Conservation (phyloP, 1,140 invertebrate genomes). For the Trachelipus rathkii region DNA sequence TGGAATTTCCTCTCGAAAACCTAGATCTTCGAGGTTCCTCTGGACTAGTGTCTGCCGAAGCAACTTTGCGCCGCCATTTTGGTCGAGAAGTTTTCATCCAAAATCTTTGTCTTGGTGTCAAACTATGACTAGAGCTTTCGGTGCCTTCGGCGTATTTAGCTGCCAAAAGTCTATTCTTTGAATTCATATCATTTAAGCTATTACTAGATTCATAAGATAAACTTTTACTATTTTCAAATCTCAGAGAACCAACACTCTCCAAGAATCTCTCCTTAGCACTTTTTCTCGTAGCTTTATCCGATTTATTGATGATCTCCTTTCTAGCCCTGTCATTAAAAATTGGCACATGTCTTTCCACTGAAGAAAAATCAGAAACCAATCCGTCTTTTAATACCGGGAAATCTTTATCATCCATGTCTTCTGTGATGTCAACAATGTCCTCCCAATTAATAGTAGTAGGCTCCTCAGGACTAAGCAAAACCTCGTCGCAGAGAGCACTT, state of each 20-base stretch:
- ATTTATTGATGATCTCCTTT: not conserved
- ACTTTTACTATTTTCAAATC: not conserved
- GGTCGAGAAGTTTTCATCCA: constrained; percentile 41
- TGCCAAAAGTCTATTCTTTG: not conserved
- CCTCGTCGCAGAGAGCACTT: constrained; percentile 34
- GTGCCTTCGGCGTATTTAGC: constrained; percentile 14
- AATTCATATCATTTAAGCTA: not conserved
- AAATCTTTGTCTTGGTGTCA: constrained; percentile 36
- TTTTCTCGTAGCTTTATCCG: not conserved
- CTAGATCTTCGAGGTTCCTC: constrained; percentile 36
- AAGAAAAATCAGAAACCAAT: not conserved
- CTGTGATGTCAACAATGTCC: constrained; percentile 13
- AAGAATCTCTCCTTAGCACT: not conserved
- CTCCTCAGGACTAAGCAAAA: constrained; percentile 30
- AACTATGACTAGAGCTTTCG: not conserved
- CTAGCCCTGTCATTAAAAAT: not conserved
- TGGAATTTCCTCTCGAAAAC: constrained; percentile 40
- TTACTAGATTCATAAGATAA: not conserved
- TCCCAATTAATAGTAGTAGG: constrained; percentile 32
- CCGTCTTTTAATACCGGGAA: not conserved
- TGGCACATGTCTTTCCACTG: not conserved
- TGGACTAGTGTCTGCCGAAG: constrained; percentile 43
- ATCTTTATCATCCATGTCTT: not conserved
- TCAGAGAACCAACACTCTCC: not conserved
- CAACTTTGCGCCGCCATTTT: constrained; percentile 42